phyloP scores from a whole-genome alignment of 2,113 vertebrate genomes.

The Trinectes maculatus region DNA sequence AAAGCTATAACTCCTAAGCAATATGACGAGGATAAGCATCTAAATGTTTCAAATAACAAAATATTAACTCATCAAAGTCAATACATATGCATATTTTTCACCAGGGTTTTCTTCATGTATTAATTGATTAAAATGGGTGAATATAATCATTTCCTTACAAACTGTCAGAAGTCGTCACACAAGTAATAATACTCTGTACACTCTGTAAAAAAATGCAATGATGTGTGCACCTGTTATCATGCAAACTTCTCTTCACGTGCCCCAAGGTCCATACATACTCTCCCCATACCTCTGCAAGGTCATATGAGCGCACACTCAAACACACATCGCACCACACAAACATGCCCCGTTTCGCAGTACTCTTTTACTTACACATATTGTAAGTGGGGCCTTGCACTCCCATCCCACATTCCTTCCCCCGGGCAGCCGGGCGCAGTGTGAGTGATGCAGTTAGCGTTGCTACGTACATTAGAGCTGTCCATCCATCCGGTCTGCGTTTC shows the following conservation, averaged over 20 bases:
- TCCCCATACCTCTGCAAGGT: slow-evolving; percentile 21
- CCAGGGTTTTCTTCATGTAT: background rate
- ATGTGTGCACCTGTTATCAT: slow-evolving; percentile 18
- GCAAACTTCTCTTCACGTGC: slow-evolving; percentile 3
- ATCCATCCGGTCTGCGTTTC: slow-evolving; percentile 80
- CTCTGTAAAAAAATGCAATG: too few species aligned
- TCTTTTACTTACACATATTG: slow-evolving; percentile 53
- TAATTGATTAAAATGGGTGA: too few species aligned
- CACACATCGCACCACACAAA: slow-evolving; percentile 14
- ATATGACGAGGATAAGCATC: background rate
- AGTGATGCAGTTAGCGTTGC: slow-evolving; percentile 80
- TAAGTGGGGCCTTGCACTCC: slow-evolving; percentile 49
- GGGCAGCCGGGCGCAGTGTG: slow-evolving; percentile 54
- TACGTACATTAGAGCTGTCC: slow-evolving; percentile 81
- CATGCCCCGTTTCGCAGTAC: slow-evolving; percentile 2
- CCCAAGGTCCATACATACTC: background rate
- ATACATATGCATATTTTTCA: background rate
- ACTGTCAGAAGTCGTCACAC: slow-evolving; percentile 1
- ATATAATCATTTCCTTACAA: slow-evolving; percentile 14
- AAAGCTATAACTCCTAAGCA: background rate
- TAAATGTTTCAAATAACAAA: background rate
- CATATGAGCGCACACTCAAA: background rate
- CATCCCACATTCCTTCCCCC: slow-evolving; percentile 51
- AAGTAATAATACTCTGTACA: background rate
- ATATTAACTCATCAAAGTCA: background rate